These are phyloP conservation scores for Cryptomyrus ogoouensis DNA, from an alignment of 2,113 vertebrate species.

Conservation along the genomic window DNA sequence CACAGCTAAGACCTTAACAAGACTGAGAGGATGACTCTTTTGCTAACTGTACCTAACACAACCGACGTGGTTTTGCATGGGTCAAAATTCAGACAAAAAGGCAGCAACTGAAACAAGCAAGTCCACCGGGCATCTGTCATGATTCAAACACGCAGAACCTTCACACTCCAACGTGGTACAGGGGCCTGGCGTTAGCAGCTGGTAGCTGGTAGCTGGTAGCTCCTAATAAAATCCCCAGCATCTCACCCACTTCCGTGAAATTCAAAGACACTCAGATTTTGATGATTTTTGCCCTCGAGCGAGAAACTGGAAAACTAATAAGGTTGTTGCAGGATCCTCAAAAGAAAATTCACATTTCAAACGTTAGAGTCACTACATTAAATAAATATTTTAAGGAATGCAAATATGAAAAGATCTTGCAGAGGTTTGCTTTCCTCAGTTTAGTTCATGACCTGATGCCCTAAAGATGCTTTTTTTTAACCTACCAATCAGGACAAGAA, in stretches of 20 bases:
- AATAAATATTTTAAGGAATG: background rate
- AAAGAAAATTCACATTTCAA: constrained; percentile 1
- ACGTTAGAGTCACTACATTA: background rate
- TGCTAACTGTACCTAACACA: background rate
- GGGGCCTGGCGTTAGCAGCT: background rate
- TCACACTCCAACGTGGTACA: background rate
- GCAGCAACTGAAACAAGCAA: background rate
- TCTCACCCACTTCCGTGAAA: background rate
- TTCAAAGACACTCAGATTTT: background rate
- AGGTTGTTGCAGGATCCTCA: background rate
- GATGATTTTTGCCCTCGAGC: background rate
- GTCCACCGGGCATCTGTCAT: background rate
- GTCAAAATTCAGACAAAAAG: background rate
- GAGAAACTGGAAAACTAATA: background rate
- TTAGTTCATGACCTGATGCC: background rate
- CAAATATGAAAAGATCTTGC: background rate
- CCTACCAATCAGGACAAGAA: background rate
- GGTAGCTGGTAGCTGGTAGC: too few species aligned
- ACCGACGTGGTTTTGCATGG: background rate
- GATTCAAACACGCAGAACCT: background rate
- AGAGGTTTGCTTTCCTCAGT: background rate
- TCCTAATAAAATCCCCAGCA: background rate
- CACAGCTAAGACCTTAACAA: background rate
- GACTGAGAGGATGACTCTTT: background rate
- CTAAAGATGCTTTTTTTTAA: background rate